Evolutionary conservation across 2,888 invertebrate species (phyloP).

Genomic region (Thecophora atra): DNA sequence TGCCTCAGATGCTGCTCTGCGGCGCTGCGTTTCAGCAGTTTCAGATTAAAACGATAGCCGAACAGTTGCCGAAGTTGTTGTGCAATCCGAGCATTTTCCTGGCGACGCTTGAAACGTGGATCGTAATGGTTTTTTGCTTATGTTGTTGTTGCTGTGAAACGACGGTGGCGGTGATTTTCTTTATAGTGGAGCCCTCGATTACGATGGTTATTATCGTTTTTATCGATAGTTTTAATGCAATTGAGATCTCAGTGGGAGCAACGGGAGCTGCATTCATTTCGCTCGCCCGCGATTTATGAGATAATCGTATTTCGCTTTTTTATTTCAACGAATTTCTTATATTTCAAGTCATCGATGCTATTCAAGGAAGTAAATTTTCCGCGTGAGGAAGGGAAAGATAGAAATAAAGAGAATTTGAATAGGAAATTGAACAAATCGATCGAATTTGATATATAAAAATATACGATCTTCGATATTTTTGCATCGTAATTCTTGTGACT

Average conservation of each 20-base stretch:
- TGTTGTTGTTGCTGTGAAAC: background rate
- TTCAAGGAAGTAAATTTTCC: too few relatives aligned
- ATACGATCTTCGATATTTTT: too few relatives aligned
- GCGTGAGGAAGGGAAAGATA: too few relatives aligned
- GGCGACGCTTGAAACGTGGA: background rate
- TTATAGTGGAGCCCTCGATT: slow-evolving; percentile 36
- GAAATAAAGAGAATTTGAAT: too few relatives aligned
- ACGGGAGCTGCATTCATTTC: background rate
- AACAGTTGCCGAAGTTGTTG: slow-evolving; percentile 11
- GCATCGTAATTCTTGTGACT: too few relatives aligned
- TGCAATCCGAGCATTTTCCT: slow-evolving; percentile 22
- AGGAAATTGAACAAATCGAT: too few relatives aligned
- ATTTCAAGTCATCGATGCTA: too few relatives aligned
- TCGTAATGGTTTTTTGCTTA: background rate
- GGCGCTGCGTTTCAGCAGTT: slow-evolving; percentile 16
- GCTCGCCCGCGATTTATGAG: background rate
- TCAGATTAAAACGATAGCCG: slow-evolving; percentile 32
- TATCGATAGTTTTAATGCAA: slow-evolving; percentile 36
- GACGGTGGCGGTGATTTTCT: slow-evolving; percentile 11
- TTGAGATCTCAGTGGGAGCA: slow-evolving; percentile 16
- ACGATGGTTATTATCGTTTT: slow-evolving; percentile 35
- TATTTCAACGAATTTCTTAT: background rate
- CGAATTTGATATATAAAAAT: too few relatives aligned
- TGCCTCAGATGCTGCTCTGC: too few relatives aligned
- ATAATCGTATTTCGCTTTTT: background rate